These are phyloP conservation scores for Diploscapter pachys DNA, from an alignment of 1,140 invertebrate species.

Conservation along the genomic window DNA sequence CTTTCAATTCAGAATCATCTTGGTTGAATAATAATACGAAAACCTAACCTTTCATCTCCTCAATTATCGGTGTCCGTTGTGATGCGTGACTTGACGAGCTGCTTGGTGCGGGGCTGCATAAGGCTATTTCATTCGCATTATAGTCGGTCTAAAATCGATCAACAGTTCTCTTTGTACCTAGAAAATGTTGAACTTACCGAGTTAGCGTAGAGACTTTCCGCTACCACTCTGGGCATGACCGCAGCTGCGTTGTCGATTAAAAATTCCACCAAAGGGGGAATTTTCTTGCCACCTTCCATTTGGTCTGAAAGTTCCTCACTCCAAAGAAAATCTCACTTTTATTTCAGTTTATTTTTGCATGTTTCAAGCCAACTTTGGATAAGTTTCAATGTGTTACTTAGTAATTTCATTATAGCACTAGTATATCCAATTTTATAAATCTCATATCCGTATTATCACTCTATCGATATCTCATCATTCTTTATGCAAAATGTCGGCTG, in stretches of 20 bases:
- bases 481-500: too few relatives aligned
- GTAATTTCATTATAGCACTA: too few relatives aligned
- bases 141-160: background rate
- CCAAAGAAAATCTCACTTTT: too few relatives aligned
- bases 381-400: too few relatives aligned
- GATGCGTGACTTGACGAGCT: background rate
- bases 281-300: constrained; percentile 32
- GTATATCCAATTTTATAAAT: too few relatives aligned
- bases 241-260: constrained; percentile 37
- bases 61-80: constrained; percentile 31
- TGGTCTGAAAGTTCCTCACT: constrained; percentile 4
- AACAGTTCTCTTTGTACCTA: background rate
- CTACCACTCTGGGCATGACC: constrained; percentile 27
- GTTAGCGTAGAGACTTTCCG: constrained; percentile 23
- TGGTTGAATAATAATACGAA: background rate
- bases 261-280: constrained; percentile 33
- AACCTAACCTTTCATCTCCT: constrained; percentile 24
- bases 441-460: too few relatives aligned
- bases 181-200: too few relatives aligned
- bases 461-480: too few relatives aligned
- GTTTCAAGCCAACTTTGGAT: too few relatives aligned
- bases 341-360: too few relatives aligned
- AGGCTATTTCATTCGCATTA: constrained; percentile 25
- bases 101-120: background rate
- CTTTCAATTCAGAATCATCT: background rate